Conservation (phyloP, 2,888 invertebrate genomes). For the Eupithecia tripunctaria region DNA sequence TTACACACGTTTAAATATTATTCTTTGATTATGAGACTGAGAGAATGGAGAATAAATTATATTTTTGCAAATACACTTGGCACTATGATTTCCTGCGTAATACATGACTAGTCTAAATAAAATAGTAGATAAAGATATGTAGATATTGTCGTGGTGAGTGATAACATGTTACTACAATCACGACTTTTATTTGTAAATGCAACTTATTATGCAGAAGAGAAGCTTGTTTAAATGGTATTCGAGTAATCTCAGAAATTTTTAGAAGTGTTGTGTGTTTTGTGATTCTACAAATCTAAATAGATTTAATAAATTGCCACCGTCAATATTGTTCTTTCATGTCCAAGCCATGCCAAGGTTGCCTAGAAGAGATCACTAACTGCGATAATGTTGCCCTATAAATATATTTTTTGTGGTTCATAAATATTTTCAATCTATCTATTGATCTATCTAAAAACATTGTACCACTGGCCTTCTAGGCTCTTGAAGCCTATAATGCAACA, state of each 20-base stretch:
- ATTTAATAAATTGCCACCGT: too few relatives aligned
- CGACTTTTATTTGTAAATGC: not conserved
- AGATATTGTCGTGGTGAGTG: not conserved
- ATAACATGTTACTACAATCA: not conserved
- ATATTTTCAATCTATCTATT: too few relatives aligned
- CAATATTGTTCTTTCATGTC: too few relatives aligned
- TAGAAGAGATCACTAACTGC: too few relatives aligned
- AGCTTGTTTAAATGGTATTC: not conserved
- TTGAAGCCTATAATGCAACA: not conserved
- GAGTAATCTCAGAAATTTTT: not conserved
- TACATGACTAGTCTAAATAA: not conserved
- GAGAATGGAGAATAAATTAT: not conserved
- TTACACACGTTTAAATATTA: not conserved
- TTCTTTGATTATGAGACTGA: not conserved
- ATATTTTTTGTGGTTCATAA: too few relatives aligned
- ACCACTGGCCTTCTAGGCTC: not conserved
- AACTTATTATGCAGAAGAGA: not conserved
- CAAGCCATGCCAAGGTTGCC: too few relatives aligned
- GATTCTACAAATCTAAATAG: not conserved
- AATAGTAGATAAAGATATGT: too few relatives aligned
- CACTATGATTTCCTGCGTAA: not conserved
- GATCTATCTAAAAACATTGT: not conserved
- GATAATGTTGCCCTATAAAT: too few relatives aligned
- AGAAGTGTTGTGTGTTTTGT: too few relatives aligned
- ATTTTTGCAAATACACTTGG: not conserved